phyloP scores from a whole-genome alignment of 2,797 vertebrate species.

The Acanthiza pusilla region DNA sequence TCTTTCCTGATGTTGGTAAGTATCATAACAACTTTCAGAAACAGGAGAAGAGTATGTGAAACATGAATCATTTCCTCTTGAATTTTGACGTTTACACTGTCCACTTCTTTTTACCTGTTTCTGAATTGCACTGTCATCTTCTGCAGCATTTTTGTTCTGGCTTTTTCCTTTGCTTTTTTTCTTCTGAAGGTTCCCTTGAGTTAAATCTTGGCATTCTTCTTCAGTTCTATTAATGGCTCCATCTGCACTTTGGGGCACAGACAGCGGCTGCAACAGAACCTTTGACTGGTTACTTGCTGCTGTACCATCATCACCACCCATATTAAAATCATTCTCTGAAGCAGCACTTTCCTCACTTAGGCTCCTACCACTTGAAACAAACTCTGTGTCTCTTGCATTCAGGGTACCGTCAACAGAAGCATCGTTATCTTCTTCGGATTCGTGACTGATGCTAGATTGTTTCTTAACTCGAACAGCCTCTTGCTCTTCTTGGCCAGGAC shows the following conservation, averaged over 20 bases:
- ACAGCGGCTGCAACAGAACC: conserved; percentile 53
- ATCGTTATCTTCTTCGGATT: conserved; percentile 75
- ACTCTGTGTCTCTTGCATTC: conserved; percentile 77
- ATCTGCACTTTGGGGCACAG: conserved; percentile 64
- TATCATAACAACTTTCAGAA: conserved; percentile 82
- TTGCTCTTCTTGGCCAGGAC: conserved; percentile 71
- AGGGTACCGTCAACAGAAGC: conserved; percentile 70
- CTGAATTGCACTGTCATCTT: conserved; percentile 79
- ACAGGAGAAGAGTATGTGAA: conserved; percentile 77
- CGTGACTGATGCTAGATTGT: conserved; percentile 60
- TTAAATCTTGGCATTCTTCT: conserved; percentile 77
- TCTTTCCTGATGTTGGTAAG: conserved; percentile 93
- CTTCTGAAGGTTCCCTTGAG: conserved; percentile 79
- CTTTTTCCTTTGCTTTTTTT: conserved; percentile 86
- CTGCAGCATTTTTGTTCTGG: conserved; percentile 75
- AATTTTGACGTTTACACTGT: conserved; percentile 87
- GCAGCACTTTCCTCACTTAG: conserved; percentile 76
- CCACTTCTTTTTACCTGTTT: conserved; percentile 81
- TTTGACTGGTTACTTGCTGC: conserved; percentile 64
- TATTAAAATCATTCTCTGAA: conserved; percentile 78
- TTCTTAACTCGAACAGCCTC: conserved; percentile 72
- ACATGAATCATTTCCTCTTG: conserved; percentile 80
- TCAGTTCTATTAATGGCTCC: conserved; percentile 77
- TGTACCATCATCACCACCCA: conserved; percentile 76
- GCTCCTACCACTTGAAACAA: conserved; percentile 79